Evolutionary conservation across 2,113 vertebrate genomes (phyloP).

Genomic region (Chroicocephalus ridibundus): DNA sequence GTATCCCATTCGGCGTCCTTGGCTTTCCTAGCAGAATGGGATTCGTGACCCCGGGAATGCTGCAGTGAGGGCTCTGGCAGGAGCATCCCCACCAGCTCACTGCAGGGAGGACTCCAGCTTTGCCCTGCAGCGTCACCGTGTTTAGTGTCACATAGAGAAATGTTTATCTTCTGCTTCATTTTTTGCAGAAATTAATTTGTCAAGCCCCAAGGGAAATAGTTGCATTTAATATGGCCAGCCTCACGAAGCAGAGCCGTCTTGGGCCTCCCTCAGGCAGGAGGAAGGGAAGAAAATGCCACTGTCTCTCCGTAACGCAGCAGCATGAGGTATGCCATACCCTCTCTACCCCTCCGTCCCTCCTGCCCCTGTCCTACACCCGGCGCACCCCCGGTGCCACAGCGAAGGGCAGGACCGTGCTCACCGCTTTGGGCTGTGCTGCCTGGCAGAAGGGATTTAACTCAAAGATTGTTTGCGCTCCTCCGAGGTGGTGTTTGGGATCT

Average conservation of each 20-base stretch:
- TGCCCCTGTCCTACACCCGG: not conserved
- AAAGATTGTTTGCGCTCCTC: not conserved
- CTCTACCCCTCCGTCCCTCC: not conserved
- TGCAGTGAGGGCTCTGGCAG: not conserved
- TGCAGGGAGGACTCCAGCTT: not conserved
- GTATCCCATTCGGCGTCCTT: not conserved
- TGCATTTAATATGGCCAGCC: not conserved
- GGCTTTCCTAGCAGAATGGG: not conserved
- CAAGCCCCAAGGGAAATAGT: not conserved
- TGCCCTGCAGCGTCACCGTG: not conserved
- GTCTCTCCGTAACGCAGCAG: not conserved
- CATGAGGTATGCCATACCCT: not conserved
- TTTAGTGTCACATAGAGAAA: not conserved
- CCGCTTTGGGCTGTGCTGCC: not conserved
- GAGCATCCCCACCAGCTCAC: not conserved
- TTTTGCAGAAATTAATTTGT: not conserved
- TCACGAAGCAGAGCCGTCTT: rapidly evolving
- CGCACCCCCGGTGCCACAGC: rapidly evolving
- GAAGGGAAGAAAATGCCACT: not conserved
- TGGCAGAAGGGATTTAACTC: not conserved
- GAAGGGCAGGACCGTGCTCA: not conserved
- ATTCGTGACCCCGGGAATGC: not conserved
- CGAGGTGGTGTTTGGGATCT: not conserved
- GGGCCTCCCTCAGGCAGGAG: not conserved
- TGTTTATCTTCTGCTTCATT: rapidly evolving